A percentile compares a stretch with the other conserved stretches of the same genome.
These are phyloP conservation scores for Coranthus polyacanthus DNA, from an alignment of 2,797 vertebrate species.

Conservation along the genomic window DNA sequence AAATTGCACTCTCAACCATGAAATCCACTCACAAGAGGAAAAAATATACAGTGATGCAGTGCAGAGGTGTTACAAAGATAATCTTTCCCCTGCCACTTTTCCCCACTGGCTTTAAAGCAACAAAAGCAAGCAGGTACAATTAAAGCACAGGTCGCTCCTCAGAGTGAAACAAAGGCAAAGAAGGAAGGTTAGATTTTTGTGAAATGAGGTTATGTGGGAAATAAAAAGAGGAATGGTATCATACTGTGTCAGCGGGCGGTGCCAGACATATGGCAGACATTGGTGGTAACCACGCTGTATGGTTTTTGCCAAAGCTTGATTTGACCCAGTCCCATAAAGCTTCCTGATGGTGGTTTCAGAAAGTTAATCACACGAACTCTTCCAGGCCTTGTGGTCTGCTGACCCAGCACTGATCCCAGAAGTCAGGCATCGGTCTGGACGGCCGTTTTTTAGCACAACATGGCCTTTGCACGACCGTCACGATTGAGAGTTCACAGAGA, in stretches of 20 bases:
- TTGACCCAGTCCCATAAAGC: conserved; percentile 62
- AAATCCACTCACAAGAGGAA: conserved; percentile 80
- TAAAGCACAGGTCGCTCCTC: conserved; percentile 54
- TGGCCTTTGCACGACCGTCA: conserved; percentile 19
- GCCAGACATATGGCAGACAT: conserved; percentile 69
- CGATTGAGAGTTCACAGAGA: conserved; percentile 34
- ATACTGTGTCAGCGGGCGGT: conserved; percentile 42
- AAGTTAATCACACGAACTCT: conserved; percentile 65
- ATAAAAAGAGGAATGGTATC: conserved; percentile 44
- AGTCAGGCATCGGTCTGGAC: conserved; percentile 38
- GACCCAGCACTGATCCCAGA: conserved; percentile 70
- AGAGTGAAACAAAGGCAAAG: background rate
- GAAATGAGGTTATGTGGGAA: conserved; percentile 49
- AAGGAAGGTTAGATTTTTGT: conserved; percentile 22
- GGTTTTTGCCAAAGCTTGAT: conserved; percentile 56
- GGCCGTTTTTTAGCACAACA: background rate
- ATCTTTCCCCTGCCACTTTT: conserved; percentile 74
- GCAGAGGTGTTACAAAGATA: conserved; percentile 78
- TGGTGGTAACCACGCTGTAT: conserved; percentile 36
- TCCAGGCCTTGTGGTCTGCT: conserved; percentile 62
- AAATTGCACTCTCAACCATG: conserved; percentile 79
- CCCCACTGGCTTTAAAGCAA: conserved; percentile 62
- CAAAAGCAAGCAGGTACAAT: conserved; percentile 72
- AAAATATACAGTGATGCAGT: conserved; percentile 67
- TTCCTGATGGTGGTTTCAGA: conserved; percentile 57